Evolutionary conservation across 2,888 invertebrate species (phyloP).

Genomic region (Brassicogethes aeneus): DNA sequence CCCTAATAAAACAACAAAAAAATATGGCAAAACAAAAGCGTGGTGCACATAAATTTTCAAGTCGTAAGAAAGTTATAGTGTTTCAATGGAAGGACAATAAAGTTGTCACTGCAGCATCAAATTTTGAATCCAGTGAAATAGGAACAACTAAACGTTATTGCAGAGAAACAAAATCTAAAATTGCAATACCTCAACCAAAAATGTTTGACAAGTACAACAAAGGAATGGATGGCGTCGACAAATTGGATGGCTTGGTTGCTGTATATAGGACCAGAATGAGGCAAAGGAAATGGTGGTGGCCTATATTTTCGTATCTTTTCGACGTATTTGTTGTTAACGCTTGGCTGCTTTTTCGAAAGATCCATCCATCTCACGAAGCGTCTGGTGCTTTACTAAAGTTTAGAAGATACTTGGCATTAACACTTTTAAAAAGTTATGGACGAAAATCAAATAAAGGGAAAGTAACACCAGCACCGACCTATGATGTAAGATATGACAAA

Average conservation of each 20-base stretch:
- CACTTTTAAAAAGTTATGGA: neutral
- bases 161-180: too few species aligned
- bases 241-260: constrained; percentile 13
- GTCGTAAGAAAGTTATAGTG: neutral
- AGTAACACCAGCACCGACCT: neutral
- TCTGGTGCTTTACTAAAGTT: neutral
- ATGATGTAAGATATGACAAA: neutral
- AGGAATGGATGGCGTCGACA: constrained; percentile 14
- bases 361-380: too few species aligned
- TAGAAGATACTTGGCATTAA: neutral
- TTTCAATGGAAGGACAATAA: neutral
- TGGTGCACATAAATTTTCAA: too few species aligned
- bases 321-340: constrained; percentile 9
- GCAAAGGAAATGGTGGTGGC: constrained; percentile 16
- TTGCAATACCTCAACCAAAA: too few species aligned
- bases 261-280: constrained; percentile 15
- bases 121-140: neutral
- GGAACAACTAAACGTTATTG: neutral
- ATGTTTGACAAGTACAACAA: constrained; percentile 8
- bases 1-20: too few species aligned
- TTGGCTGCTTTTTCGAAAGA: constrained; percentile 4
- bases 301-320: too few species aligned
- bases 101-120: neutral
- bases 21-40: too few species aligned
- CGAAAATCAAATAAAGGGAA: neutral